Base-by-base conservation (phyloP, 2,888 invertebrate species). In the Leptura quadrifasciata region DNA sequence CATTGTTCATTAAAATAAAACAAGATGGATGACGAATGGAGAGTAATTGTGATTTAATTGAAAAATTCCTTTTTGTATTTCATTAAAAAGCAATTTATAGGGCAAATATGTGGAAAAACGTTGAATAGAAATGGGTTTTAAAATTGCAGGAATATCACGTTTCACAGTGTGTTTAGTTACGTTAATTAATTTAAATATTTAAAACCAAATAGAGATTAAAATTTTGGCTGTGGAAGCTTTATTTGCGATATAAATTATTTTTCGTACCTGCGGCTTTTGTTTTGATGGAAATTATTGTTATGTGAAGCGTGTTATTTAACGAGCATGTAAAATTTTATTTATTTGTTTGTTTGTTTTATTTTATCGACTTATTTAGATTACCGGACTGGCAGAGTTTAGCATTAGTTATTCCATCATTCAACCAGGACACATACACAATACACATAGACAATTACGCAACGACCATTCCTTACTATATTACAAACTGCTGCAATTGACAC, bases 81-180 rank as follows among this genome's bases (percentile, higher is more conserved):
- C 35, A 47, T 47, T 35, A 31, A 24, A 18, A 31, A 35, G 15
- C 12, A 35, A 61, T 61, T 63, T 63, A 18, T 39, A 39, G 39
- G 20, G 63, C 18, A 63, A 63, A 63, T 39, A 63, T 35, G 63
- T 39, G 39, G 20, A 35, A 17, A 39, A 63, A 39, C 39, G 63
- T 39, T 35, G 39, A 63, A 63, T 35, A 18, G 18, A 63, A 63
- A 39, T 63, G 35, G 6, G 60, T 18, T 63, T 63, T 63, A 20
- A 27, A 61, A 61, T 31, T n/a, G 17, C 47, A n/a, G 17, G 60
- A 24, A n/a, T 31, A 17, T 61, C 60, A 31, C 60, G 27, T 27
- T 31, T 61, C 27, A 10, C 10, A 17, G 31, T 20, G 27, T 21
- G 27, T 47, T 47, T 47, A 47, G n/a, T 47, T 12, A 39, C 39